Evolutionary conservation across 2,888 invertebrate genomes (phyloP), one percentile per base, ranked within the genome.

Genomic region (Ophioninae sp.): DNA sequence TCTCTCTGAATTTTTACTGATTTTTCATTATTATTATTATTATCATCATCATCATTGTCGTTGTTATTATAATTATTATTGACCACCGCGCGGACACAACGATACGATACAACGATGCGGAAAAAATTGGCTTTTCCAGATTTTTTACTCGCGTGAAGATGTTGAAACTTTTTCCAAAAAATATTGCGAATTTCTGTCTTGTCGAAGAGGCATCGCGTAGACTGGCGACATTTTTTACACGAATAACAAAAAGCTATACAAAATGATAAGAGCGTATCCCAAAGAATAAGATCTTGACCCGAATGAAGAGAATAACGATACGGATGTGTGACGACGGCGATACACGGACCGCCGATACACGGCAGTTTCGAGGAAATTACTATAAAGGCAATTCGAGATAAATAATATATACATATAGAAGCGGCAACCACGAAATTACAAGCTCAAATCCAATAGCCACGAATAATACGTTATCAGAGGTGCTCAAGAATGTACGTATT

Each of bases 401-500:
- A 77, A 44, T 37, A 10, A 71, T 80, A 13, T 13, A 76, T 61
- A 65, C 56, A 72, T 41, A 20, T 10, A 58, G 9, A 44, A 64
- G 61, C 22, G 20, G 85, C 76, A 86, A 85, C 83, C 82, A 82
- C 85, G 74, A 77, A 77, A 79, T 81, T 86, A 85, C 80, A 87
- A 87, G 87, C 87, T 89, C 88, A 87, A 87, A 59, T 10, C 71
- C 82, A 81, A 76, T 86, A 86, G 85, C 87, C 84, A 86, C 85
- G 75, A 83, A 89, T 88, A 88, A 82, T 84, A 88, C 83, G 86
- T 89, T 88, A 89, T 87, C 88, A 88, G 88, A 90, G 88, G 87
- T 90, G 90, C 90, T 90, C 89, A 89, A 90, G 88, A 80, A 88
- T 88, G 87, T 88, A 87, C 89, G 90, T 91, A 90, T 90, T 90